Percentiles rank a stretch among this genome's conserved stretches.
These are phyloP conservation scores for Prionailurus viverrinus DNA, from an alignment of 2,113 vertebrate genomes.

Conservation along the genomic window DNA sequence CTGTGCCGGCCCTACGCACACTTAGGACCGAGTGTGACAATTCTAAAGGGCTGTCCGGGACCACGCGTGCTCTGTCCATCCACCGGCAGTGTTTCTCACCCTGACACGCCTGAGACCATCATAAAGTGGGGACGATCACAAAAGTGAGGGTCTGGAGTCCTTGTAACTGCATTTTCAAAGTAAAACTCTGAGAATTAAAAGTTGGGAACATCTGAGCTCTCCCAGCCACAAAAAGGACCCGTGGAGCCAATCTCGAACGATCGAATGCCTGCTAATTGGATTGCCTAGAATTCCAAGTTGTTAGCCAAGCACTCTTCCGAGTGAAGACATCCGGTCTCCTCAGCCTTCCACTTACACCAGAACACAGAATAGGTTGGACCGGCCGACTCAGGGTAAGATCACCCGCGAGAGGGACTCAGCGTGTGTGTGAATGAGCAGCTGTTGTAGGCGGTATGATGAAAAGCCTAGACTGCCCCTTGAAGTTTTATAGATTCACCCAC, in stretches of 20 bases:
- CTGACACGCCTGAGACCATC: not conserved
- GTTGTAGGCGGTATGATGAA: not conserved
- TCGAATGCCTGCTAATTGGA: constrained; percentile 76
- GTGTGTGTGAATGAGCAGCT: not conserved
- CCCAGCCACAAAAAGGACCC: constrained; percentile 35
- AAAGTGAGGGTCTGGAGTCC: not conserved
- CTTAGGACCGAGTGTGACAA: not conserved
- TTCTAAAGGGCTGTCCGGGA: too few species aligned
- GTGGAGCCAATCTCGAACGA: constrained; percentile 39
- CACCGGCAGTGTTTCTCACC: not conserved
- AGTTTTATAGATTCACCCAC: constrained; percentile 40
- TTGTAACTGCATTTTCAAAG: not conserved
- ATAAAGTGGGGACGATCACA: not conserved
- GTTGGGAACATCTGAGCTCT: not conserved
- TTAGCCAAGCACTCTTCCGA: constrained; percentile 78
- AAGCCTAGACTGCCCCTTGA: constrained; percentile 53
- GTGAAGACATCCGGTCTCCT: constrained; percentile 84
- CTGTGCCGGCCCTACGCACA: too few species aligned
- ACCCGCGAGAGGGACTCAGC: constrained; percentile 53
- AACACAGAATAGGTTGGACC: constrained; percentile 78
- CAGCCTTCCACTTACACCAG: constrained; percentile 81
- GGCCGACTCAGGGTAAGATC: constrained; percentile 80
- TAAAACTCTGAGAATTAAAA: constrained; percentile 57
- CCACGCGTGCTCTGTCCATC: not conserved
- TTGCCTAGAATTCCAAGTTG: constrained; percentile 75